Percentiles rank a stretch among this genome's conserved stretches.
These are phyloP conservation scores for Cololabis saira DNA, from an alignment of 2,113 vertebrate genomes.

Conservation along the genomic window DNA sequence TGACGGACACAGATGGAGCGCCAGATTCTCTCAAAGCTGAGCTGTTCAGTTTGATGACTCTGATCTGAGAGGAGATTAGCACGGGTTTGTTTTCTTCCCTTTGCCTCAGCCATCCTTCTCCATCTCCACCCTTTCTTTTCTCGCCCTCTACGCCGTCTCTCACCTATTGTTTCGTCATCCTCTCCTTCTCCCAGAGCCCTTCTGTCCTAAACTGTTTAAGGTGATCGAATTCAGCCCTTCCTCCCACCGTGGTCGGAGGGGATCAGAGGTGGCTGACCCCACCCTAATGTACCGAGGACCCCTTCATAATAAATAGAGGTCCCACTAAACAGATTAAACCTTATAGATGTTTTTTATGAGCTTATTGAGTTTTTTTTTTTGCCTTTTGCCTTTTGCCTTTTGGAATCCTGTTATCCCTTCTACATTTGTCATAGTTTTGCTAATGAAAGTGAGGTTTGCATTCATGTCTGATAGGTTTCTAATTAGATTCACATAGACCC, in stretches of 20 bases:
- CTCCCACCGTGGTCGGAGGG: constrained; percentile 68
- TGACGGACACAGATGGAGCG: constrained; percentile 63
- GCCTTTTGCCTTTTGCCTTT: constrained; percentile 43
- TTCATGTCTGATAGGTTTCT: constrained; percentile 65
- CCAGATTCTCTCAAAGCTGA: constrained; percentile 50
- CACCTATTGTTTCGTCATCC: constrained; percentile 55
- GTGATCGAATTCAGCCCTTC: constrained; percentile 77
- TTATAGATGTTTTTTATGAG: constrained; percentile 49
- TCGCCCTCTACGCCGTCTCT: constrained; percentile 23
- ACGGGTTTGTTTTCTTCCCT: constrained; percentile 57
- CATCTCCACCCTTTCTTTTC: constrained; percentile 28
- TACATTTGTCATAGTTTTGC: constrained; percentile 64
- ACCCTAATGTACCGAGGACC: constrained; percentile 56
- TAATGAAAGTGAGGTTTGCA: constrained; percentile 72
- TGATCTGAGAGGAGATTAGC: constrained; percentile 77
- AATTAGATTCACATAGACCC: constrained; percentile 71
- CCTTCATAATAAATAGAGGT: constrained; percentile 67
- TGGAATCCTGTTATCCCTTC: constrained; percentile 51
- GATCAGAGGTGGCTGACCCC: constrained; percentile 77
- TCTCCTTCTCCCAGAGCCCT: constrained; percentile 52
- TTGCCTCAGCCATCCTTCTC: constrained; percentile 43
- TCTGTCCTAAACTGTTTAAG: constrained; percentile 81
- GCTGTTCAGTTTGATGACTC: constrained; percentile 63
- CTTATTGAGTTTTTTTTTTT: constrained; percentile 14
- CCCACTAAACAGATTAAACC: constrained; percentile 58